A percentile compares a stretch with the other conserved stretches of the same genome.
Conservation (phyloP, 2,113 vertebrate genomes). For the Polypterus senegalus region DNA sequence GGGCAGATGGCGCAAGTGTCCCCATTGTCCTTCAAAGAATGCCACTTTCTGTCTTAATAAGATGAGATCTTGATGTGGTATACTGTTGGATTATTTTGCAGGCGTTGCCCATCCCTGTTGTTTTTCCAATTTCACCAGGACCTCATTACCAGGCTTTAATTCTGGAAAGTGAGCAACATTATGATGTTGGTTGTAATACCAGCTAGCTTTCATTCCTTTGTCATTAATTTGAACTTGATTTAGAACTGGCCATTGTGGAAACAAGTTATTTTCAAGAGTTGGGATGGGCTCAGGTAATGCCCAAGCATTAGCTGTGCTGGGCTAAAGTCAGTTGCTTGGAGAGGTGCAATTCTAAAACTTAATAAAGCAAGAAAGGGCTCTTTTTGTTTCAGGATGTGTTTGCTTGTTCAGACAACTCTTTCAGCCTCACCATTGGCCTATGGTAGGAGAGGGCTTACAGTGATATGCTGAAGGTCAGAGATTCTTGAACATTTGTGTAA, state of each 20-base stretch:
- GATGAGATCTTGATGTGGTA: not conserved
- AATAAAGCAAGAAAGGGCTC: constrained; percentile 8
- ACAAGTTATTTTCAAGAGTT: not conserved
- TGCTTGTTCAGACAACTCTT: constrained; percentile 5
- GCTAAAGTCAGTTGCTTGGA: constrained; percentile 13
- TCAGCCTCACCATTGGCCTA: constrained; percentile 11
- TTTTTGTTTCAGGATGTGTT: constrained; percentile 7
- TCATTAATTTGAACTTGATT: not conserved
- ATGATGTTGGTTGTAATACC: not conserved
- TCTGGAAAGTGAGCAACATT: not conserved
- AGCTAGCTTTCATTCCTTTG: not conserved
- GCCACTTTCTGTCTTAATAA: too few species aligned
- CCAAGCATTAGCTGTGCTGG: constrained; percentile 14
- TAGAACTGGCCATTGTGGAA: too few species aligned
- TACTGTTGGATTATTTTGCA: not conserved
- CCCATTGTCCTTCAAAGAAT: too few species aligned
- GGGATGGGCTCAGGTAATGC: constrained; percentile 9
- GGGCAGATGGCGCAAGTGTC: too few species aligned
- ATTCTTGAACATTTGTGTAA: not conserved
- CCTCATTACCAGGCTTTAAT: constrained; percentile 4
- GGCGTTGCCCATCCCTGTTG: constrained; percentile 2
- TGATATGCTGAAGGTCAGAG: constrained; percentile 7
- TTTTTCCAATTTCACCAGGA: constrained; percentile 2
- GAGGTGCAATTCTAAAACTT: constrained; percentile 7
- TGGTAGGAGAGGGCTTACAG: constrained; percentile 3